Base-by-base conservation (phyloP, 1,140 invertebrate genomes). In the Spodoptera frugiperda region DNA sequence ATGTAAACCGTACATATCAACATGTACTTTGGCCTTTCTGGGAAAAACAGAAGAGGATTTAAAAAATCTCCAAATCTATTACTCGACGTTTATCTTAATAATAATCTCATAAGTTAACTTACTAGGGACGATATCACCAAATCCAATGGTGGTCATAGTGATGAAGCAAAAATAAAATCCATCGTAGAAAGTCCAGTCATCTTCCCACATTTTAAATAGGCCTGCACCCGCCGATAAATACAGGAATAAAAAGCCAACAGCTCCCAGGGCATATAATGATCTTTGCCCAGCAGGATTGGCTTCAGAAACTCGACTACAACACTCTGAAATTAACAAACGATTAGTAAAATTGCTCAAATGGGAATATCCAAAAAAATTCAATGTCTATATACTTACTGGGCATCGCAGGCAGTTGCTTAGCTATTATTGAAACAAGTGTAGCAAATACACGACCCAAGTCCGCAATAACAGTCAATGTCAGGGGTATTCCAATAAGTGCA, bases 111-210 rank as follows among this genome's bases (percentile, higher is more conserved):
- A 3, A 9, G 25, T n/a, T 44, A 3, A 95, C 95, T 96, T 95
- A 97, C 98, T 97, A 84, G 98, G 98, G 51, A 98, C 98, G 19
- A 98, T 95, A 94, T 99, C 98, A 39, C 98, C 98, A 84, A 99
- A 98, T 15, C 98, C 98, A 80, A 98, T 98, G 0, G 98, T 99
- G 0, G 98, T 98, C 97, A 99, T 98, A 0, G 98, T 98, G 59
- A 99, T 97, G 86, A 99, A 99, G 85, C 98, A 98, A 85, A 98
- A 99, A 92, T 99, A 99, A 89, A 98, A 98, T 15, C 97, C 97
- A 82, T 99, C 98, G 82, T 98, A 98, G 91, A 98, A 98, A 2
- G 95, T 96, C 98, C 98, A 99, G 54, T 98, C 97, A 77, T 97
- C 96, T 86, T 98, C 97, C 96, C 97, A 97, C 73, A 96, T 94